Evolutionary conservation across 2,888 invertebrate species (phyloP).

Genomic region (Aricia artaxerxes): DNA sequence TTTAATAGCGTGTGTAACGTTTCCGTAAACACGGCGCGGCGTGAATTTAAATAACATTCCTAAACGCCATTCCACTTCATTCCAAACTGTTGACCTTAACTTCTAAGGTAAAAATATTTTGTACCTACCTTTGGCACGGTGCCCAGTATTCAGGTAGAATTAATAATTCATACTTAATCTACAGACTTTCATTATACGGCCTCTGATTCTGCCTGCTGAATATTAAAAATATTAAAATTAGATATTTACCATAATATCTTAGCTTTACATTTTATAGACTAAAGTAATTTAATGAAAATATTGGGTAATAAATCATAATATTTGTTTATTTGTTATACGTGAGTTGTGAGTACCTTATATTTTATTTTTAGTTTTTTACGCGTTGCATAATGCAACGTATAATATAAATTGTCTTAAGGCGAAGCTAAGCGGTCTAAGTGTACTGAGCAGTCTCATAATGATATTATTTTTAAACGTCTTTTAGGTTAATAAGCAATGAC

Average conservation of each 20-base stretch:
- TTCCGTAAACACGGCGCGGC: not conserved
- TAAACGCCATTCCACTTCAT: not conserved
- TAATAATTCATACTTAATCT: slow-evolving; percentile 13
- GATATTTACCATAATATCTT: not conserved
- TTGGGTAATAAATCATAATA: too few species aligned
- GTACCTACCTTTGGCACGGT: slow-evolving; percentile 1
- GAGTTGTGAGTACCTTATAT: too few species aligned
- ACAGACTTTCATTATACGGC: not conserved
- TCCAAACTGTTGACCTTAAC: not conserved
- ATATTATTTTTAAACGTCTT: too few species aligned
- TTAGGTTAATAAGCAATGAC: too few species aligned
- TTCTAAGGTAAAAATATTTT: slow-evolving; percentile 16
- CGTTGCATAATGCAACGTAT: too few species aligned
- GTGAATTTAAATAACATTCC: slow-evolving; percentile 1
- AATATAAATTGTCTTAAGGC: too few species aligned
- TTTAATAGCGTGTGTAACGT: slow-evolving; percentile 1
- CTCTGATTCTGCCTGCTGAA: not conserved
- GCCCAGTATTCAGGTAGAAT: slow-evolving; percentile 11
- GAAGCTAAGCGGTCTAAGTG: too few species aligned
- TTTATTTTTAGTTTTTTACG: too few species aligned
- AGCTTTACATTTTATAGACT: not conserved
- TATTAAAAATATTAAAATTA: not conserved
- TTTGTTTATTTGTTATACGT: too few species aligned
- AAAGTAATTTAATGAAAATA: too few species aligned
- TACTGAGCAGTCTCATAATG: too few species aligned